Base-by-base conservation (phyloP, 2,797 vertebrate species). In the Helicolenus hilgendorfi region DNA sequence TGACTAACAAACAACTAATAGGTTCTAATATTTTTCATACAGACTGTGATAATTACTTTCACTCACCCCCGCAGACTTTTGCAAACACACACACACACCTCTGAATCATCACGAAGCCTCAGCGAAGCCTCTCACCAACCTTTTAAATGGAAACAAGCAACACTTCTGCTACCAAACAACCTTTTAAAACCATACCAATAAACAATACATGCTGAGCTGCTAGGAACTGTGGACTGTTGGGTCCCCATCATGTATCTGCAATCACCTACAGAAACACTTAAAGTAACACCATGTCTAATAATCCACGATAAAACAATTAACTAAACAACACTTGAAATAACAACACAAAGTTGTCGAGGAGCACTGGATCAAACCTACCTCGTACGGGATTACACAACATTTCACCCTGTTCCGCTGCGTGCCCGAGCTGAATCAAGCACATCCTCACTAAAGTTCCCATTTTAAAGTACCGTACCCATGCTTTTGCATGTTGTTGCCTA, bases 321-420 rank as follows among this genome's bases (percentile, higher is more conserved):
- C 29, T 18, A 62, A 72, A 82, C 49, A 60, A 60, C 36, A 64
- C 45, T 68, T 31, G 24, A 74, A 74, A 82, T 35, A 69, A 62
- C 26, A 31, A 24, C 64, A 74, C 27, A 68, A 83, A 76, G 56
- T 80, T 87, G 27, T 90, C 60, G 49, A 83, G 72, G 77, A 81
- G 76, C 67, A n/a, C 79, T 72, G 87, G 85, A 90, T 89, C 75
- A 81, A 80, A 88, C 83, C 89, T 85, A 87, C 92, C 92, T 94
- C 79, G 77, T 67, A 36, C 36, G 9, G 77, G 63, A 89, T 60
- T 11, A 65, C 59, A 71, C 72, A 33, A 33, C 87, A 41, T 78
- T 11, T 74, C 29, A 33, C 31, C 68, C 15, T 36, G 69, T 56
- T 70, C 72, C 70, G 60, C 86, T 72, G 75, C 83, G 45, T 70